These are phyloP conservation scores for Sus scrofa DNA, from an alignment of 2,113 vertebrate species.

Conservation along the genomic window T2T-Sscrofa CM000823.6:52030501-52031000, in stretches of 20 bases:
- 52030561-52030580: background rate
- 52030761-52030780: slow-evolving; percentile 92
- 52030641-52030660: background rate
- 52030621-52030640: background rate
- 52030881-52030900: slow-evolving; percentile 20
- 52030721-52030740: slow-evolving; percentile 53
- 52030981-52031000: background rate
- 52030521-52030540: slow-evolving; percentile 35
- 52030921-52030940: background rate
- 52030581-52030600: background rate
- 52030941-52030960: background rate
- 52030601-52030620: background rate
- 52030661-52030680: slow-evolving; percentile 37
- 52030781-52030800: slow-evolving; percentile 92
- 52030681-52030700: slow-evolving; percentile 41
- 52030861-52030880: slow-evolving; percentile 85
- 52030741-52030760: slow-evolving; percentile 82
- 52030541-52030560: background rate
- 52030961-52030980: background rate
- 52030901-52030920: background rate
- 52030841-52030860: slow-evolving; percentile 89
- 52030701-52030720: slow-evolving; percentile 59
- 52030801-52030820: slow-evolving; percentile 89
- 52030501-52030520: slow-evolving; percentile 42
- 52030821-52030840: slow-evolving; percentile 90